Percentiles rank a stretch among this genome's conserved stretches.
These are phyloP conservation scores for Lasiurus cinereus DNA, from an alignment of 2,113 vertebrate species.

Conservation along the genomic window DNA sequence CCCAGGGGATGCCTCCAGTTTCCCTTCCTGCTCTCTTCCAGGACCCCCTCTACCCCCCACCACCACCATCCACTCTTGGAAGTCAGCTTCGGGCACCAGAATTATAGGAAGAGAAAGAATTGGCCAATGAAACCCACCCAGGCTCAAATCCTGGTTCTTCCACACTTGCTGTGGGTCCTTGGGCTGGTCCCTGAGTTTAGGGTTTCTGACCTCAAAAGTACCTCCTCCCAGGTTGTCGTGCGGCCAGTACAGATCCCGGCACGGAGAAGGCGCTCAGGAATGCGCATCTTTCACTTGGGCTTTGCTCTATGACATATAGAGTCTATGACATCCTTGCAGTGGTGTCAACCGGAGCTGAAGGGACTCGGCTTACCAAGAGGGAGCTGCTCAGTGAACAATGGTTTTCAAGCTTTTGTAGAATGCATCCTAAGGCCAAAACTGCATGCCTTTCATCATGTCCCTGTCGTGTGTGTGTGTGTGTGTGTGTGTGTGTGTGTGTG, in stretches of 20 bases:
- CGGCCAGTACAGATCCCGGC: background rate
- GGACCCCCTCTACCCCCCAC: too few relatives aligned
- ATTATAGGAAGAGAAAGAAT: background rate
- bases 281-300: background rate
- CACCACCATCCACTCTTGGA: background rate
- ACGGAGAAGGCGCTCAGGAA: background rate
- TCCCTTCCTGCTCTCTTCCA: background rate
- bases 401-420: background rate
- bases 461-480: background rate
- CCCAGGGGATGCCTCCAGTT: background rate
- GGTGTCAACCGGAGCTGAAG: background rate
- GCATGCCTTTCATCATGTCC: background rate
- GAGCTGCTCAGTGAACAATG: background rate
- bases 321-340: background rate
- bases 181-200: background rate
- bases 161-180: background rate
- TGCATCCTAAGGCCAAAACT: background rate
- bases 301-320: background rate
- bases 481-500: background rate
- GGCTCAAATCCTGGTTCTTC: accelerated
- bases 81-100: background rate
- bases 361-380: background rate
- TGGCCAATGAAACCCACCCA: background rate
- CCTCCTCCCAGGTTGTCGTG: background rate
- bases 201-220: background rate